A percentile compares a stretch with the other conserved stretches of the same genome.
These are phyloP conservation scores for Torymus texanus DNA, from an alignment of 2,888 invertebrate genomes.

Conservation along the genomic window DNA sequence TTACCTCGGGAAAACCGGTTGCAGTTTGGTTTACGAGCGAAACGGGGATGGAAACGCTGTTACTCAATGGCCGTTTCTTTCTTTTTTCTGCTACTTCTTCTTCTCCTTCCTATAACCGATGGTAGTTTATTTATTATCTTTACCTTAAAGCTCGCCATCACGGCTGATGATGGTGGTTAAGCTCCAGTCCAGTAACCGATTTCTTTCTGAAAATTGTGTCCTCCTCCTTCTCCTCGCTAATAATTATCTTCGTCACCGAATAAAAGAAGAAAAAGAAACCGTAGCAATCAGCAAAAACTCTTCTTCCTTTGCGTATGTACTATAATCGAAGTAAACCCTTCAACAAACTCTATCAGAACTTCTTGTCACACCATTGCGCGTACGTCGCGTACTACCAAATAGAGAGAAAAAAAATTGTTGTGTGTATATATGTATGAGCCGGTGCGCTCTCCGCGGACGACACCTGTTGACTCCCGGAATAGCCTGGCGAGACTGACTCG, in stretches of 20 bases:
- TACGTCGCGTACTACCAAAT: too few relatives aligned
- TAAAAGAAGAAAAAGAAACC: too few relatives aligned
- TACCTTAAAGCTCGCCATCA: slow-evolving; percentile 42
- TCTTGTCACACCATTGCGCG: too few relatives aligned
- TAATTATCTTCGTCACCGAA: too few relatives aligned
- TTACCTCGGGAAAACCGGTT: slow-evolving; percentile 9
- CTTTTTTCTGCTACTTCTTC: too few relatives aligned
- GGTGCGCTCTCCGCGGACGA: slow-evolving; percentile 34
- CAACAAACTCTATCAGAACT: too few relatives aligned
- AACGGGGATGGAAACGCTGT: not conserved
- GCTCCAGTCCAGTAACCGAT: not conserved
- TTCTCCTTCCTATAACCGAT: too few relatives aligned
- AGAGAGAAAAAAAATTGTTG: not conserved
- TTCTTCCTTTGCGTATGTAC: too few relatives aligned
- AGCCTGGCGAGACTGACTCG: slow-evolving; percentile 74
- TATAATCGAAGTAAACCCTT: too few relatives aligned
- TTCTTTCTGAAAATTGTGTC: not conserved
- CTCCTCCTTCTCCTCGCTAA: not conserved
- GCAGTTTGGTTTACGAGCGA: slow-evolving; percentile 8
- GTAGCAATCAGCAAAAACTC: too few relatives aligned
- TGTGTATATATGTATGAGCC: not conserved
- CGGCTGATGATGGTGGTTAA: not conserved
- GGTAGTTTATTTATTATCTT: too few relatives aligned
- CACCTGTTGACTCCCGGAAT: slow-evolving; percentile 75
- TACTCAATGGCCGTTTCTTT: not conserved